Percentiles rank a stretch among this genome's conserved stretches.
Conservation (phyloP, 1,140 invertebrate genomes). For the Dendroctonus valens region DNA sequence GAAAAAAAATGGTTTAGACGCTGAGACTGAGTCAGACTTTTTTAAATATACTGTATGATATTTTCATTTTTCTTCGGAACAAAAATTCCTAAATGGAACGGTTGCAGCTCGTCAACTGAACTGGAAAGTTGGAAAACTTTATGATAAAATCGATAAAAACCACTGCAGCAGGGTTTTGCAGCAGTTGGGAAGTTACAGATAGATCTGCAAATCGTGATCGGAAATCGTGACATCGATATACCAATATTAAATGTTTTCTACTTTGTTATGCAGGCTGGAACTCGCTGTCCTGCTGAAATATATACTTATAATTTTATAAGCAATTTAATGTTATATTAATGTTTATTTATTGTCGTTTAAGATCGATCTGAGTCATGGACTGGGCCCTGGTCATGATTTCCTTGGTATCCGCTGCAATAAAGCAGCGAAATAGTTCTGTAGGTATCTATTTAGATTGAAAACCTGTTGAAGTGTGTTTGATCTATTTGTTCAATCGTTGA, state of each 20-base stretch:
- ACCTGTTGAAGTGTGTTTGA: too few relatives aligned
- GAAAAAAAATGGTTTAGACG: too few relatives aligned
- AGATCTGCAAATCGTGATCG: slow-evolving; percentile 43
- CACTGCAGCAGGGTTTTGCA: slow-evolving; percentile 5
- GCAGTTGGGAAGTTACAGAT: slow-evolving; percentile 30
- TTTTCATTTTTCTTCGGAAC: neutral
- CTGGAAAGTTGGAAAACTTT: neutral
- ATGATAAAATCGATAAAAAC: neutral
- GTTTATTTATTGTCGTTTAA: slow-evolving; percentile 46
- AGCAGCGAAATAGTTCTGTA: too few relatives aligned
- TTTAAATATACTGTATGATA: neutral
- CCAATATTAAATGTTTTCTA: slow-evolving; percentile 50
- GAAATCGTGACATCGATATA: slow-evolving; percentile 48
- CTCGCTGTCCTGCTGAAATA: slow-evolving; percentile 44
- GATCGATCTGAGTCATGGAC: slow-evolving; percentile 39
- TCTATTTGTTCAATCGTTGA: too few relatives aligned
- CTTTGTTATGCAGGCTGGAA: slow-evolving; percentile 21
- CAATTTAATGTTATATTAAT: slow-evolving; percentile 45
- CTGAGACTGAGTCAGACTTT: too few relatives aligned
- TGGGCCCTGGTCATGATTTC: slow-evolving; percentile 31
- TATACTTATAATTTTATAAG: slow-evolving; percentile 49
- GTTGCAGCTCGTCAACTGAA: neutral
- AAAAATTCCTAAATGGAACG: slow-evolving; percentile 1
- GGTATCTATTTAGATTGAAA: too few relatives aligned
- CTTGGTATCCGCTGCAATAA: neutral